Evolutionary conservation across 2,797 vertebrate genomes (phyloP), one percentile per base, ranked within the genome.

Genomic region (Yasuhikotakia modesta): DNA sequence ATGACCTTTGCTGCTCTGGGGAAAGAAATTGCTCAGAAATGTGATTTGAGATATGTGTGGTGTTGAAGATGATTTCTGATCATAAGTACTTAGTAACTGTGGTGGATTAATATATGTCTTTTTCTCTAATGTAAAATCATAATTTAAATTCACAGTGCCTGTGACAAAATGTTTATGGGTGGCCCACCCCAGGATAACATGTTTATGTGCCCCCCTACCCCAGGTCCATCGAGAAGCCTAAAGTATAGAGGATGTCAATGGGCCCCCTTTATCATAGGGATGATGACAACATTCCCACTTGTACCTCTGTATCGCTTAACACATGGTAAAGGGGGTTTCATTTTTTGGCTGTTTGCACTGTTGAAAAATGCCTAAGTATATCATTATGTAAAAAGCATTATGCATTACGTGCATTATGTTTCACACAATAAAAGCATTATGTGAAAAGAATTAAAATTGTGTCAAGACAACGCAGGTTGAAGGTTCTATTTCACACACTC

Each of bases 61-160:
- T 32, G 71, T 58, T 71, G 48, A 72, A 65, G 58, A 79, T 66
- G 50, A 65, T 75, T 45, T 24, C 58, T 70, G 53, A 58, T 70
- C 19, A 64, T 52, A 64, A 79, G 45, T 65, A 58, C 50, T 27
- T 45, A 70, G 63, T 67, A 71, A 78, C 86, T 82, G 86, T 84
- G 89, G 87, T 88, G 85, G 86, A 82, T 81, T 82, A 78, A 68
- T 81, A 68, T 81, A 86, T 83, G 83, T 86, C 83, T 85, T 86
- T 87, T 87, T 87, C 83, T 84, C 85, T 83, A 30, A 80, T 82
- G 87, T 88, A 85, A 39, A 22, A 5, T 10, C n/a, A 53, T 72
- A 39, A 16, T 55, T 61, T 12, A 30, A 12, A 46, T 17, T 50
- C 48, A 50, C 48, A 50, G 14, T 16, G 14, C 16, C 48, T n/a